These are phyloP conservation scores for Erpobdella octoculata DNA, from an alignment of 2,888 invertebrate species.

Conservation along the genomic window DNA sequence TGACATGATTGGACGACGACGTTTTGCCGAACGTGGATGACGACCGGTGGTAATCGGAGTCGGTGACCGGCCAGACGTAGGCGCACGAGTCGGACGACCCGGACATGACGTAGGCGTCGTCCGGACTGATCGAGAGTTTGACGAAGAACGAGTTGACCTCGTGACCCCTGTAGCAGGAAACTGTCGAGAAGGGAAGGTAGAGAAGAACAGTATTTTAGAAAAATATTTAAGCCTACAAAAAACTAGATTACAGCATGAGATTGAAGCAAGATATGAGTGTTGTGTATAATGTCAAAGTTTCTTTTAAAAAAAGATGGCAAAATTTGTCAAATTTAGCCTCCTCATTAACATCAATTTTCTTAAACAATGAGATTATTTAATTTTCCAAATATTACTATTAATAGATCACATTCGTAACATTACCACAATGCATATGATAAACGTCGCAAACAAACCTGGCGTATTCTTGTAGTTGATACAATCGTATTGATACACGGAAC, in stretches of 20 bases:
- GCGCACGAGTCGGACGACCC: conserved; percentile 81
- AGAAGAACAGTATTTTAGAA: too few relatives aligned
- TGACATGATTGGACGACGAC: conserved; percentile 60
- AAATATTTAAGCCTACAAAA: too few relatives aligned
- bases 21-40: neutral
- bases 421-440: too few relatives aligned
- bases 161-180: conserved; percentile 60
- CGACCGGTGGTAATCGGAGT: neutral
- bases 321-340: too few relatives aligned
- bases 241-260: too few relatives aligned
- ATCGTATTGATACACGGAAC: conserved; percentile 76
- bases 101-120: conserved; percentile 71
- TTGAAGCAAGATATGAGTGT: too few relatives aligned
- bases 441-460: conserved; percentile 20
- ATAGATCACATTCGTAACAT: too few relatives aligned
- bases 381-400: too few relatives aligned
- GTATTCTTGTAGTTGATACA: conserved; percentile 47
- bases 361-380: too few relatives aligned
- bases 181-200: conserved; percentile 44
- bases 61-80: conserved; percentile 68
- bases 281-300: too few relatives aligned
- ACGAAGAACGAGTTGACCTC: conserved; percentile 75
- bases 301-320: too few relatives aligned
- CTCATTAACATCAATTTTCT: too few relatives aligned
- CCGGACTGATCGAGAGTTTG: conserved; percentile 71